Evolutionary conservation across 2,113 vertebrate genomes (phyloP), one percentile per base, ranked within the genome.

Genomic region (Rana temporaria): DNA sequence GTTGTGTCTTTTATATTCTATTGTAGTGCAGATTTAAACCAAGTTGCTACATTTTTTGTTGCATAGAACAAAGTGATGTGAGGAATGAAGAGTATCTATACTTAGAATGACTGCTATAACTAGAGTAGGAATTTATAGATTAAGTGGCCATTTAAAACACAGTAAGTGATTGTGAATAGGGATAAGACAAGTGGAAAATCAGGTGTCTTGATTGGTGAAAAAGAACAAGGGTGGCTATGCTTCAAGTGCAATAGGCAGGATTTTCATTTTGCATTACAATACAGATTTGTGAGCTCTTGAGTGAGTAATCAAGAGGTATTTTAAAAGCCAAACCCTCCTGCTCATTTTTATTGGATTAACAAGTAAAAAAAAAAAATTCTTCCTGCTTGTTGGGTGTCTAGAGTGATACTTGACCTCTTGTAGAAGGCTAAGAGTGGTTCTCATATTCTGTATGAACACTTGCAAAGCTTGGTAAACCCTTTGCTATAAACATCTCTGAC

Each of bases 121-220:
- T 26, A 20, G 65, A 30, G 7, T 65, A 79, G 18, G 77, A 79
- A 79, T 68, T 67, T 60, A 42, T 20, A 56, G 77, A 79, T 68
- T 34, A 79, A 79, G 65, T 69, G 78, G 52, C 57, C 56, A 55
- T 79, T 38, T 69, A 24, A 60, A 56, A 57, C 56, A 68, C 17
- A 63, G 22, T 22, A 18, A 79, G 77, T 70, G 78, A 34, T 14
- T 26, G 55, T n/a, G 24, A 68, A 30, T n/a, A 64, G 64, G 38
- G 55, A 38, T 19, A 32, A 59, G 53, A 22, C 5, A 79, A 68
- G 42, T 68, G 26, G 65, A 22, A 32, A 60, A 56, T 59, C 24
- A 67, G 48, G 77, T 52, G 48, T n/a, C 18, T 5, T 66, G 38
- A 53, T 19, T 52, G 16, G n/a, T 15, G 24, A 30, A 78, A n/a